phyloP scores from a whole-genome alignment of 2,797 vertebrate genomes.

The Semotilus atromaculatus region DNA sequence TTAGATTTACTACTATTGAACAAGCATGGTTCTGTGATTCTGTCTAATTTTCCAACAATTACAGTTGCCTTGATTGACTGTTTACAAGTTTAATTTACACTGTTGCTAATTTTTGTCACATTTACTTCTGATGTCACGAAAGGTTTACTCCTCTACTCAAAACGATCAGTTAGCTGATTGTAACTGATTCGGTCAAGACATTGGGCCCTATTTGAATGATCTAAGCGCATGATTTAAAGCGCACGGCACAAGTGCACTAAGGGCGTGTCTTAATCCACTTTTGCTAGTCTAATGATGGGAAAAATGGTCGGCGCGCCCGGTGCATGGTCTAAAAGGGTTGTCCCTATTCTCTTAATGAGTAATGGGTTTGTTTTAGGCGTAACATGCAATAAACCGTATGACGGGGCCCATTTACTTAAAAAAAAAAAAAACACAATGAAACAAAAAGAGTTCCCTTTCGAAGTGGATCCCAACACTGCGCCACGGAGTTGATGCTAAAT shows the following conservation, averaged over 20 bases:
- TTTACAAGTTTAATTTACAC: background rate
- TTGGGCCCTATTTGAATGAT: too few relatives aligned
- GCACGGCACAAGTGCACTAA: too few relatives aligned
- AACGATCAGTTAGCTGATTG: background rate
- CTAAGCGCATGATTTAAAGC: too few relatives aligned
- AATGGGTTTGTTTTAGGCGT: too few relatives aligned
- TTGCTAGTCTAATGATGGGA: too few relatives aligned
- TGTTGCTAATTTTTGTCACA: background rate
- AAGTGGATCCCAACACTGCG: background rate
- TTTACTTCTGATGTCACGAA: background rate
- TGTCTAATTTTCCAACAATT: background rate
- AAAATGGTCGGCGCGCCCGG: too few relatives aligned
- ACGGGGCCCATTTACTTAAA: too few relatives aligned
- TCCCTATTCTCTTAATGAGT: too few relatives aligned
- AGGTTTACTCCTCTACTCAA: background rate
- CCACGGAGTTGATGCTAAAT: background rate
- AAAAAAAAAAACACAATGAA: background rate
- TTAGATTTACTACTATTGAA: background rate
- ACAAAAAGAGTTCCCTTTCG: background rate
- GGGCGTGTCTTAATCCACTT: too few relatives aligned
- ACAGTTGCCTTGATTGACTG: background rate
- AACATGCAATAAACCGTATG: too few relatives aligned
- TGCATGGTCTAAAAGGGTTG: too few relatives aligned
- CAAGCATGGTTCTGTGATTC: background rate
- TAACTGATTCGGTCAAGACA: background rate